Base-by-base conservation (phyloP, 1,140 invertebrate species). In the Gryllus bimaculatus region DNA sequence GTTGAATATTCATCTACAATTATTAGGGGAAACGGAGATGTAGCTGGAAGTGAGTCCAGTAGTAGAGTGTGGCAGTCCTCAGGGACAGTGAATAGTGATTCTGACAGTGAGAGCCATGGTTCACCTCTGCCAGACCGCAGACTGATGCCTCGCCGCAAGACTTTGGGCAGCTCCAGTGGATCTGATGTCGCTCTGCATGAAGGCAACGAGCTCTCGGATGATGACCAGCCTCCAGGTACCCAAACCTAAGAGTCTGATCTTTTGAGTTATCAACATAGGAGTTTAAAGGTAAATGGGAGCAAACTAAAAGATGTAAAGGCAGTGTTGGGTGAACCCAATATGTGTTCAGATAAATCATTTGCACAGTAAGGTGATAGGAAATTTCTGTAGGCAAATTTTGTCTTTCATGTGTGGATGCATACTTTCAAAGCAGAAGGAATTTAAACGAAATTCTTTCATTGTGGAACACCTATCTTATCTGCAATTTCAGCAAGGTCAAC, bases 131-230 rank as follows among this genome's bases (percentile, higher is more conserved):
- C 78, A 74, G 81, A 48, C 73, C 78, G n/a, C 48, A 78, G 80
- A 78, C 49, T 47, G 48, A 39, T 78, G 13, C 79, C 73, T 73
- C 80, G 79, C 26, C 47, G 81, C 15, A 82, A 81, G 81, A 89
- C 88, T 13, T 82, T 90, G 79, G 90, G 89, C 81, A 90, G 89
- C 83, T 90, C 90, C 78, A 90, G 89, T 83, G 90, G 89, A 47
- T 90, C 89, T 15, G 90, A 91, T 83, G 87, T 91, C 49, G 90
- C 90, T 79, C 85, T 91, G 54, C 90, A 91, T 84, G 90, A 91
- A 85, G 89, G 87, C 79, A 86, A 86, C 75, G 87, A 88, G 80
- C 85, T 88, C 26, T 89, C 83, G 48, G 82, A 83, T 78, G 81
- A 82, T 75, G 82, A 81, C 66, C 79, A 80, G 80, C 81, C 81